A percentile compares a stretch with the other conserved stretches of the same genome.
Conservation (phyloP, 64 coral and sea anemone genomes). For the Dendronephthya gigantea region DNA sequence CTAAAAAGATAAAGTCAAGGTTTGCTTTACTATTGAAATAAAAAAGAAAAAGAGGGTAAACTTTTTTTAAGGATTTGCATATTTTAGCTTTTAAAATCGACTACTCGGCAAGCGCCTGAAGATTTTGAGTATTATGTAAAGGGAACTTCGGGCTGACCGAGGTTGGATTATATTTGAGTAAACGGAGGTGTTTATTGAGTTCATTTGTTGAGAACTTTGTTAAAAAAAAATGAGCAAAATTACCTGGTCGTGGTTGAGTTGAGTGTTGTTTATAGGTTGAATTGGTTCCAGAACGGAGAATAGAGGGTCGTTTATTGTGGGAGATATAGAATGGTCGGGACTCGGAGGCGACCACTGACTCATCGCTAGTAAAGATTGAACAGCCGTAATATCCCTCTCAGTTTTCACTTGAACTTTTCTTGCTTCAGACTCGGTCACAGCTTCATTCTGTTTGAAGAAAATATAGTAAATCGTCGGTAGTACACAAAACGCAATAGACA, state of each 20-base stretch:
- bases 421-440: background rate
- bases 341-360: slow-evolving; percentile 87
- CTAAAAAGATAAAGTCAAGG: background rate
- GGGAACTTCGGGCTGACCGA: too few relatives aligned
- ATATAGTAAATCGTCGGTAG: too few relatives aligned
- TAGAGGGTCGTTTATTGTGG: background rate
- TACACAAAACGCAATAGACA: too few relatives aligned
- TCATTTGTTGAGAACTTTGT: background rate
- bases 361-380: slow-evolving; percentile 93
- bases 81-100: too few relatives aligned
- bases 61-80: too few relatives aligned
- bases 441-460: slow-evolving; percentile 47
- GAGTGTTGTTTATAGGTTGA: background rate
- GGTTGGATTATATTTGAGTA: too few relatives aligned
- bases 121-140: too few relatives aligned
- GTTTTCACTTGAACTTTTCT: background rate
- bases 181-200: too few relatives aligned
- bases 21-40: too few relatives aligned
- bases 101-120: too few relatives aligned
- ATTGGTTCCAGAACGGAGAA: background rate
- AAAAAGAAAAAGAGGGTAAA: too few relatives aligned
- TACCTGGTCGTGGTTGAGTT: background rate
- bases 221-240: background rate
- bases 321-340: slow-evolving; percentile 29
- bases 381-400: slow-evolving; percentile 68